Conservation (phyloP, 1,140 invertebrate species). For the Drosophila murphyi region DNA sequence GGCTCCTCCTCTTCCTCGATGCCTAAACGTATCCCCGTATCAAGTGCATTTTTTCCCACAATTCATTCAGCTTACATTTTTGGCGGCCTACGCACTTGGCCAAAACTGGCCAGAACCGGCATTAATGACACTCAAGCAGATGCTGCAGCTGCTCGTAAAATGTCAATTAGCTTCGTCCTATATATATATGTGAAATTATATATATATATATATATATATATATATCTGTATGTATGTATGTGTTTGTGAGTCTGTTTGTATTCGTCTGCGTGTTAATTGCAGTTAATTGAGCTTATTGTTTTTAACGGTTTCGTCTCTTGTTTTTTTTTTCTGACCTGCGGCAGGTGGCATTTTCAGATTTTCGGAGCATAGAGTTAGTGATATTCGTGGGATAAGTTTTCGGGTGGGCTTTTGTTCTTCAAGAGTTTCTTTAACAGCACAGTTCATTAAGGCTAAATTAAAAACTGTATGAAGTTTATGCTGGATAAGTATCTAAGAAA, state of each 20-base stretch:
- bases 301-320: conserved; percentile 56
- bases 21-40: background rate
- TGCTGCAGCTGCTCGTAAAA: conserved; percentile 70
- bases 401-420: conserved; percentile 1
- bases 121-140: conserved; percentile 71
- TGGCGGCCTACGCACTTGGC: conserved; percentile 61
- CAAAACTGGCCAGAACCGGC: conserved; percentile 9
- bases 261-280: conserved; percentile 50
- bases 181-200: background rate
- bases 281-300: conserved; percentile 78
- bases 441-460: background rate
- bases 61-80: conserved; percentile 46
- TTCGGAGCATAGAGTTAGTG: conserved; percentile 1
- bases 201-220: background rate
- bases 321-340: conserved; percentile 21
- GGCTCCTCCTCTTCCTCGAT: background rate
- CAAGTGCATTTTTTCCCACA: conserved; percentile 55
- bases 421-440: background rate
- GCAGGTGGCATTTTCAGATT: conserved; percentile 51
- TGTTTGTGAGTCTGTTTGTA: conserved; percentile 13
- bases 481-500: too few species aligned
- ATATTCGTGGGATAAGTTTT: conserved; percentile 38
- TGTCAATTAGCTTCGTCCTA: conserved; percentile 58
- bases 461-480: background rate
- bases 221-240: conserved; percentile 23